Evolutionary conservation across 1,140 invertebrate genomes (phyloP).

Genomic region (Linepithema humile): DNA sequence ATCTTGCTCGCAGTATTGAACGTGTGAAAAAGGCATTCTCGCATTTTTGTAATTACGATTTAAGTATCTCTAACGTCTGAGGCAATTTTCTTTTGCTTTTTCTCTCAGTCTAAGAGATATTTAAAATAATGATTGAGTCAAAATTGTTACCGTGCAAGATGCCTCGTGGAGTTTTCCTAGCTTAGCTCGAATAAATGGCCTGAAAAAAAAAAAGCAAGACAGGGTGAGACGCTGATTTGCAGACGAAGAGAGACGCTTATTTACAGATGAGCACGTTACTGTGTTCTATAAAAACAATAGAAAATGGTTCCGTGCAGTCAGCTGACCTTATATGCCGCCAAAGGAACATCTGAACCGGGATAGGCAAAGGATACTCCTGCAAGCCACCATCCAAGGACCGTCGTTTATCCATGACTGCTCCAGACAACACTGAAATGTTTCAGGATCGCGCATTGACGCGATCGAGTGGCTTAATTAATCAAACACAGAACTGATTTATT

Average conservation of each 20-base stretch:
- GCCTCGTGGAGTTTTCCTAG: conserved; percentile 98
- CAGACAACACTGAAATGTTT: conserved; percentile 43
- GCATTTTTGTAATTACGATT: background rate
- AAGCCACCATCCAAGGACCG: conserved; percentile 83
- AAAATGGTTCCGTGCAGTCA: background rate
- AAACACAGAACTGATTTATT: background rate
- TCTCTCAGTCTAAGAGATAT: background rate
- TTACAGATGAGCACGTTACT: background rate
- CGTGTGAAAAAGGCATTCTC: background rate
- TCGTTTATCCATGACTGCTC: conserved; percentile 77
- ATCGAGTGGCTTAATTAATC: background rate
- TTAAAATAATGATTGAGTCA: background rate
- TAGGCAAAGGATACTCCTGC: conserved; percentile 93
- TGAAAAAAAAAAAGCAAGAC: conserved; percentile 78
- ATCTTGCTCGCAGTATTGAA: background rate
- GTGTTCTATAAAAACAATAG: background rate
- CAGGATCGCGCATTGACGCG: background rate
- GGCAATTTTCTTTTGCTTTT: background rate
- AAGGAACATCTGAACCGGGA: conserved; percentile 98
- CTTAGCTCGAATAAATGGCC: conserved; percentile 95
- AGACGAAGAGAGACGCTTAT: background rate
- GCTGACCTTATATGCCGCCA: conserved; percentile 97
- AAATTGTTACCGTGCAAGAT: conserved; percentile 96
- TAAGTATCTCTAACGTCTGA: background rate
- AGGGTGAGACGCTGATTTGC: background rate